Conservation (phyloP, 2,113 vertebrate genomes). For the Seriola rivoliana region DNA sequence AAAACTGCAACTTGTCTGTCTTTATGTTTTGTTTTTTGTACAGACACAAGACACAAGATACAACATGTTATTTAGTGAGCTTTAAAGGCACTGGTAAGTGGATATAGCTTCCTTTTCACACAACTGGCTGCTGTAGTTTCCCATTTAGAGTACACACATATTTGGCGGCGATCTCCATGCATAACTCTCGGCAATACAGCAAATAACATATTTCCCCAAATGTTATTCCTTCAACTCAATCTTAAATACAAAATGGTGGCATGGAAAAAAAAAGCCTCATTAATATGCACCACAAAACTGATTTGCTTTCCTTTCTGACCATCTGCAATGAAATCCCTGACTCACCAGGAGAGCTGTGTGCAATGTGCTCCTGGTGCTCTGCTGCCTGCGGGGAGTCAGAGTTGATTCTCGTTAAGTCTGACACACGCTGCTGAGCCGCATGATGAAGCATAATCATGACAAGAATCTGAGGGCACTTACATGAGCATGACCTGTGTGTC, state of each 20-base stretch:
- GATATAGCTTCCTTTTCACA: too few relatives aligned
- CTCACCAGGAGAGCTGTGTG: conserved; percentile 61
- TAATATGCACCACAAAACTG: not conserved
- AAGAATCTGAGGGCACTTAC: conserved; percentile 52
- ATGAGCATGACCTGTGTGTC: conserved; percentile 17
- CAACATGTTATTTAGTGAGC: too few relatives aligned
- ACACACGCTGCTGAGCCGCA: conserved; percentile 23
- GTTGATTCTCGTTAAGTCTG: conserved; percentile 17
- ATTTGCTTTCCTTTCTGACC: conserved; percentile 2
- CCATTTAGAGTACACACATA: too few relatives aligned
- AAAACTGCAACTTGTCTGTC: too few relatives aligned
- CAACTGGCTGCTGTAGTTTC: too few relatives aligned
- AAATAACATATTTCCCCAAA: too few relatives aligned
- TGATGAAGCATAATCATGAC: conserved; percentile 27
- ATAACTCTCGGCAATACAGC: too few relatives aligned
- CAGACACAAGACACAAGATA: too few relatives aligned
- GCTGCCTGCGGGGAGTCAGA: conserved; percentile 51
- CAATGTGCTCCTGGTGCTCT: conserved; percentile 7
- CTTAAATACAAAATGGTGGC: not conserved
- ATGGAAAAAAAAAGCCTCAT: not conserved
- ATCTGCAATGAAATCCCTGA: conserved; percentile 10
- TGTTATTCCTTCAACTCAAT: too few relatives aligned
- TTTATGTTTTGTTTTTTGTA: too few relatives aligned
- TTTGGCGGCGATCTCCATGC: too few relatives aligned
- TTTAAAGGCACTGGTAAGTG: too few relatives aligned